Conservation (phyloP, 2,888 invertebrate genomes). For the Drosophila putrida region DNA sequence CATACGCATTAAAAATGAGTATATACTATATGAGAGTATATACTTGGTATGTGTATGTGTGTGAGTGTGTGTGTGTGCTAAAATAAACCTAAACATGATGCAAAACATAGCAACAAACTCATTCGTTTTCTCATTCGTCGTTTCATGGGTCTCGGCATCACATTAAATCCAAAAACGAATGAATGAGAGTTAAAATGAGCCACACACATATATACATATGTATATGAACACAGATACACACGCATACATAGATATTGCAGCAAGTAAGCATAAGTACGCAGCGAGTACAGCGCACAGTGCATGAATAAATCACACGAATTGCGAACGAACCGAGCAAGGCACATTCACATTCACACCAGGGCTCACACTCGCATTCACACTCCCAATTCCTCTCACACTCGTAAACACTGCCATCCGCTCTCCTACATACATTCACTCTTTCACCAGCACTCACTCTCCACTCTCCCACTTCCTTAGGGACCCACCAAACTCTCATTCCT, state of each 20-base stretch:
- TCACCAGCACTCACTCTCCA: slow-evolving; percentile 49
- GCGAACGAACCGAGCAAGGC: slow-evolving; percentile 71
- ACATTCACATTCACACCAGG: slow-evolving; percentile 52
- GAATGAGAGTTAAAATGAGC: slow-evolving; percentile 82
- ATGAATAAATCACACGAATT: slow-evolving; percentile 80
- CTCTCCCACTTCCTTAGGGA: slow-evolving; percentile 3
- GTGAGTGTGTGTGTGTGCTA: slow-evolving; percentile 56
- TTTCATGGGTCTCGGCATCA: slow-evolving; percentile 68
- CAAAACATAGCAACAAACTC: slow-evolving; percentile 74
- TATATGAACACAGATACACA: slow-evolving; percentile 15
- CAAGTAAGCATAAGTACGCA: slow-evolving; percentile 78
- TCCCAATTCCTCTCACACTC: slow-evolving; percentile 19
- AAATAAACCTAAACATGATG: slow-evolving; percentile 79
- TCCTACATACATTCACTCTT: slow-evolving; percentile 71
- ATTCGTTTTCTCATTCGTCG: slow-evolving; percentile 80
- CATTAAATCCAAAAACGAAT: slow-evolving; percentile 78
- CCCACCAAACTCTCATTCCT: slow-evolving; percentile 21
- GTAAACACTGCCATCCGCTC: slow-evolving; percentile 34
- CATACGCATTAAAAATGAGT: slow-evolving; percentile 64
- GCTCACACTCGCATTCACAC: slow-evolving; percentile 11
- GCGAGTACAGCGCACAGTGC: slow-evolving; percentile 67
- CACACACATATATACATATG: slow-evolving; percentile 32
- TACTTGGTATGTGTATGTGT: slow-evolving; percentile 27
- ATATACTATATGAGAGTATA: slow-evolving; percentile 37
- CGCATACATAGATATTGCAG: slow-evolving; percentile 42